These are phyloP conservation scores for Gorsachius magnificus DNA, from an alignment of 2,797 vertebrate genomes.

Conservation along the genomic window DNA sequence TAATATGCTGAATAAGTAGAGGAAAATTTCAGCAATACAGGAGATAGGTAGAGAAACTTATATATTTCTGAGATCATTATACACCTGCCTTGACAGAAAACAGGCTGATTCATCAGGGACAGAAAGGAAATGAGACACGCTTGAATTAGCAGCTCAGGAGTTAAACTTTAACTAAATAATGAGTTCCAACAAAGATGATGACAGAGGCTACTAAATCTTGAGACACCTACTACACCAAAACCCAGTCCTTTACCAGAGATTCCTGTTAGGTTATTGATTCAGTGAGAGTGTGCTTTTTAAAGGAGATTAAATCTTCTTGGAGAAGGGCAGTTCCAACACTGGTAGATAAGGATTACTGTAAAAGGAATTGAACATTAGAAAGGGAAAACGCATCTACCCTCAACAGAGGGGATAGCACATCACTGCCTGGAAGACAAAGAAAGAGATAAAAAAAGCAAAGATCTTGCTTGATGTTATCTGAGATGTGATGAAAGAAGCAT, in stretches of 20 bases:
- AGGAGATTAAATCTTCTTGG: slow-evolving; percentile 16
- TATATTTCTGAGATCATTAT: neutral
- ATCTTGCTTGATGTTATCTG: neutral
- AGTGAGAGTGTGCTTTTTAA: neutral
- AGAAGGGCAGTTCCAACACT: neutral
- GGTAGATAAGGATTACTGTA: slow-evolving; percentile 6
- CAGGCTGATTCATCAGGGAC: neutral
- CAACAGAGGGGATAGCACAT: neutral
- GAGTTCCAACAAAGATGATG: neutral
- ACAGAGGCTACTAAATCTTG: neutral
- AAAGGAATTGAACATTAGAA: neutral
- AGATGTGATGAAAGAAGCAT: neutral
- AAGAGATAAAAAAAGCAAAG: neutral
- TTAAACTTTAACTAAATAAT: neutral
- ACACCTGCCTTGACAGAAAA: neutral
- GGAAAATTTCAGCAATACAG: neutral
- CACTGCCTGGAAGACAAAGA: neutral
- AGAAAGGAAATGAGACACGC: neutral
- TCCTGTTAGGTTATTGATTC: neutral
- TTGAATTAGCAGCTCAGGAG: neutral
- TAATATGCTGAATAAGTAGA: neutral
- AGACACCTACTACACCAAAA: neutral
- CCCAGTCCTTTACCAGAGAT: neutral
- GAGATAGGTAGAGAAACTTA: neutral
- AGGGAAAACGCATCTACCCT: neutral